These are phyloP conservation scores for Gadus chalcogrammus DNA, from an alignment of 2,113 vertebrate species.

Conservation along the genomic window DNA sequence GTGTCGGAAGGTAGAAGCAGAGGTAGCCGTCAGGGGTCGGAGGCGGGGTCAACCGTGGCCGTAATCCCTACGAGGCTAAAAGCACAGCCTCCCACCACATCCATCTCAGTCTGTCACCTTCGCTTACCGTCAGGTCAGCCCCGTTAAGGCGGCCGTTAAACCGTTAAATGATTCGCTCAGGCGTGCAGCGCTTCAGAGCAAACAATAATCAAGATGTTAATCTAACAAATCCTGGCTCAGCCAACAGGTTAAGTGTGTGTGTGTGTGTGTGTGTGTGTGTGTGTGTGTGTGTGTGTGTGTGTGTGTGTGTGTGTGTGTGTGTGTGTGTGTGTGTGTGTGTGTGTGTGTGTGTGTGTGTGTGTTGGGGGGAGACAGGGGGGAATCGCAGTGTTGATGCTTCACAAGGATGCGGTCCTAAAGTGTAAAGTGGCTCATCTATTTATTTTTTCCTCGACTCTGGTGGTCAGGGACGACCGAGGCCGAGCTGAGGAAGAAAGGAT, in stretches of 20 bases:
- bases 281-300: too few species aligned
- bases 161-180: slow-evolving; percentile 37
- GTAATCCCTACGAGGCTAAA: slow-evolving; percentile 29
- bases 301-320: too few species aligned
- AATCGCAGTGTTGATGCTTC: too few species aligned
- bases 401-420: too few species aligned
- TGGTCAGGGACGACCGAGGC: too few species aligned
- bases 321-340: too few species aligned
- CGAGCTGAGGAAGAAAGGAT: too few species aligned
- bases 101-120: slow-evolving; percentile 45
- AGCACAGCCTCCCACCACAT: slow-evolving; percentile 34
- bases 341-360: too few species aligned
- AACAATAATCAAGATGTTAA: slow-evolving; percentile 49
- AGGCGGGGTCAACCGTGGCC: slow-evolving; percentile 28
- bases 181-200: slow-evolving; percentile 44
- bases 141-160: slow-evolving; percentile 37
- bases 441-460: too few species aligned
- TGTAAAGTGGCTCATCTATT: too few species aligned
- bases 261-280: too few species aligned
- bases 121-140: slow-evolving; percentile 45
- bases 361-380: too few species aligned
- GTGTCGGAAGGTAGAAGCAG: neutral
- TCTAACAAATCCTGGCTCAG: slow-evolving; percentile 16
- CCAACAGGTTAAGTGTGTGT: neutral
- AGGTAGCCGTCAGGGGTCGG: slow-evolving; percentile 9